Base-by-base conservation (phyloP, 2,888 invertebrate genomes). In the Apoderus coryli region DNA sequence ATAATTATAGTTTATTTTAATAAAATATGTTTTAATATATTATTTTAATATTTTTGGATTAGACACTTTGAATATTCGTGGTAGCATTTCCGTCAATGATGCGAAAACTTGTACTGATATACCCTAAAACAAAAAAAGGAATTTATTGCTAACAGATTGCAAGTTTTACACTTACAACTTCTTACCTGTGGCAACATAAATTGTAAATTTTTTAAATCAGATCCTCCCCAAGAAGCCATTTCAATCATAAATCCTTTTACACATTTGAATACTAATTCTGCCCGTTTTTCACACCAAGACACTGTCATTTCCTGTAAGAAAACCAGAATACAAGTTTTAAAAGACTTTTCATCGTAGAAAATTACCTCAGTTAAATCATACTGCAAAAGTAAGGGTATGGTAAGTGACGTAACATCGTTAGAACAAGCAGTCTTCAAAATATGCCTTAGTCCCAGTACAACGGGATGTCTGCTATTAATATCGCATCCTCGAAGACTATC, bases 191-290 rank as follows among this genome's bases (percentile, higher is more conserved):
- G 90, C 29, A 89, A 72, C 35, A 89, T 63, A 53, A 85, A 84
- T 54, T 81, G 80, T 14, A 92, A 65, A 54, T 81, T 93, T 61
- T 84, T 82, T 39, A 88, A 64, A 59, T 84, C 85, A 1, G 84
- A 79, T 16, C 88, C 88, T 37, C 88, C 88, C 76, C 89, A 82
- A 1, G 89, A 84, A 5, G 85, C 81, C 68, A 90, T 88, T 66
- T 98, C 98, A 59, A 99, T 90, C 85, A 98, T 86, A 60, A 96
- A 98, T 3, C 98, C 98, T 64, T 98, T 99, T 30, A 93, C 86
- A 61, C 98, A 99, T 62, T 99, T 98, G 52, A 95, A 89, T 35
- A 98, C 84, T 40, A 98, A 65, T 62, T 98, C 98, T 1, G 96
- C 95, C 47, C 96, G 67, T 48, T 89, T 82, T 51, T 84, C 71